A percentile compares a stretch with the other conserved stretches of the same genome.
Evolutionary conservation across 2,113 vertebrate species (phyloP).

Genomic region (Ascaphus truei): DNA sequence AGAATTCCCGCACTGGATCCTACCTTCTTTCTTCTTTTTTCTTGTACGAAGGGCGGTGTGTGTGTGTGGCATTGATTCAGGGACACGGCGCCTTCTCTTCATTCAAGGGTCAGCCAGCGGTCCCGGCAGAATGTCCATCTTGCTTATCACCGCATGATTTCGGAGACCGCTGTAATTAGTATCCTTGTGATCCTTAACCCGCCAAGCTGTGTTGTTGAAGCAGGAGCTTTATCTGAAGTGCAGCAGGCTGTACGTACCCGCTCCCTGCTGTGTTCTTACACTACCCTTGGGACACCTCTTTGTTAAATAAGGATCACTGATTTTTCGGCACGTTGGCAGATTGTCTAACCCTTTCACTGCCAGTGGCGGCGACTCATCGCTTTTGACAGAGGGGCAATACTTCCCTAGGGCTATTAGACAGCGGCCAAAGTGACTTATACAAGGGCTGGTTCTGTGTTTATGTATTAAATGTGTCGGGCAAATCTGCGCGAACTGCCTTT

Average conservation of each 20-base stretch:
- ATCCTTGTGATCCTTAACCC: conserved; percentile 40
- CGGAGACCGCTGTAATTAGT: conserved; percentile 36
- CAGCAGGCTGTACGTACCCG: not conserved
- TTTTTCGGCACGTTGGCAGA: not conserved
- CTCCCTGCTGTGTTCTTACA: not conserved
- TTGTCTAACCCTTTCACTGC: not conserved
- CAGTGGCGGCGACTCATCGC: not conserved
- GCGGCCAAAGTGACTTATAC: no score
- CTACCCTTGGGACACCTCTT: not conserved
- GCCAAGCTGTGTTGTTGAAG: conserved; percentile 16
- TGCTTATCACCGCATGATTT: conserved; percentile 47
- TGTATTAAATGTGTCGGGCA: no score
- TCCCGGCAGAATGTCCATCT: conserved; percentile 41
- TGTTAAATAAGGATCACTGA: not conserved
- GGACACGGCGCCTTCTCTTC: conserved; percentile 12
- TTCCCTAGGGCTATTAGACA: no score
- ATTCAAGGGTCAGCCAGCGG: conserved; percentile 47
- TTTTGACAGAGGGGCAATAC: not conserved
- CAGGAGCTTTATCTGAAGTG: not conserved
- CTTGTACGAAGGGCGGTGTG: no score
- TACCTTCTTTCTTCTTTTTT: no score
- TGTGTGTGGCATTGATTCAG: no score
- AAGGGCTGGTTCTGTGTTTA: no score
- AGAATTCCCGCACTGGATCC: no score
- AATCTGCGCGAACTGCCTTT: no score